Conservation (phyloP, 2,113 vertebrate genomes). For the Ageneiosus marmoratus region DNA sequence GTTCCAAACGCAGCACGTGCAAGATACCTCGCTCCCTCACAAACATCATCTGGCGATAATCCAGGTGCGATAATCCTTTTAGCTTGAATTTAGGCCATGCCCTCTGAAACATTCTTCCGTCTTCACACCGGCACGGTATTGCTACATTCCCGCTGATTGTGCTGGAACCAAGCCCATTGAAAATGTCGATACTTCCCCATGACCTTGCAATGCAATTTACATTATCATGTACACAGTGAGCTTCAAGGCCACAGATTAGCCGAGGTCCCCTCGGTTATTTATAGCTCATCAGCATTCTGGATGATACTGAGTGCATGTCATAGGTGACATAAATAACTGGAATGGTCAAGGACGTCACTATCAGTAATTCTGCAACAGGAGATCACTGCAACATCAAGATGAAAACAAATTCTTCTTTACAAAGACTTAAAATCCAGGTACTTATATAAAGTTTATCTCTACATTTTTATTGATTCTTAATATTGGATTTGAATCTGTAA, state of each 20-base stretch:
- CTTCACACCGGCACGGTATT: constrained; percentile 16
- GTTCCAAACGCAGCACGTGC: constrained; percentile 3
- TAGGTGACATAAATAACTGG: neutral
- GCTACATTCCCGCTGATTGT: constrained; percentile 15
- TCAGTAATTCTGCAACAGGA: neutral
- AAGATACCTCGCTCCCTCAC: neutral
- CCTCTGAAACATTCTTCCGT: constrained; percentile 33
- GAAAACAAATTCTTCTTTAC: neutral
- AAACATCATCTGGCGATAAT: constrained; percentile 25
- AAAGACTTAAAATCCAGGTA: no score
- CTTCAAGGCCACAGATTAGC: constrained; percentile 57
- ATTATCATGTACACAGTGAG: constrained; percentile 51
- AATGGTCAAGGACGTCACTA: constrained; percentile 15
- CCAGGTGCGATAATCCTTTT: constrained; percentile 23
- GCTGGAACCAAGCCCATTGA: constrained; percentile 26
- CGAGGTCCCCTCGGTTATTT: constrained; percentile 49
- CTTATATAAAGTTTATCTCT: no score
- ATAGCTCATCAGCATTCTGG: constrained; percentile 32
- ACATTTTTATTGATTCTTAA: constrained; percentile 14
- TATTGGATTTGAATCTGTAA: constrained; percentile 30
- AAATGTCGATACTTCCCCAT: constrained; percentile 51
- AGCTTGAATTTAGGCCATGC: constrained; percentile 46
- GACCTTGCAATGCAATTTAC: constrained; percentile 58
- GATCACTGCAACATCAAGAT: neutral
- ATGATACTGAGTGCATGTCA: neutral